A percentile compares a stretch with the other conserved stretches of the same genome.
Conservation (phyloP, 2,888 invertebrate species). For the Trissolcus japonicus region DNA sequence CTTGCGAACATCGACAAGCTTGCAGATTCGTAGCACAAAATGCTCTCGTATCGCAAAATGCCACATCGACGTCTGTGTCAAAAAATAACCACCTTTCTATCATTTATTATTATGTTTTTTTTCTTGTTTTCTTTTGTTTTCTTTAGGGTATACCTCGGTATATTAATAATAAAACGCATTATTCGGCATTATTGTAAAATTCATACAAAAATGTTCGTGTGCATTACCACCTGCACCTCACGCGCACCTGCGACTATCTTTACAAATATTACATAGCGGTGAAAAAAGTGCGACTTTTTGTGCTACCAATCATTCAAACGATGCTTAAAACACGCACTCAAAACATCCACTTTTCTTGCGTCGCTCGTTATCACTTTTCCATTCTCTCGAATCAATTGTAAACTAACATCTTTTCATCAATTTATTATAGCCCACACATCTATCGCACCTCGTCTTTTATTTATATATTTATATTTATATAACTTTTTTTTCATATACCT, state of each 20-base stretch:
- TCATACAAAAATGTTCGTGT: conserved; percentile 48
- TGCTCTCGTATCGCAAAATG: conserved; percentile 36
- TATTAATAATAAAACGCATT: conserved; percentile 39
- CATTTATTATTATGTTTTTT: conserved; percentile 11
- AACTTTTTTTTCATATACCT: conserved; percentile 46
- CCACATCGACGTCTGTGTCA: conserved; percentile 34
- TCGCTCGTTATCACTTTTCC: conserved; percentile 11
- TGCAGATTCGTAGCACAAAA: conserved; percentile 61
- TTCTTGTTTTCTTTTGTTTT: too few species aligned
- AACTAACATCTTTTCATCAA: conserved; percentile 61
- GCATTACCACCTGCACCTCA: conserved; percentile 28
- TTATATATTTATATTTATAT: conserved; percentile 35
- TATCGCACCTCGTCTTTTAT: conserved; percentile 59
- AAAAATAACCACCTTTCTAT: conserved; percentile 33
- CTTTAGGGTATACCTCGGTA: conserved; percentile 8
- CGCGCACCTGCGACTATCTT: conserved; percentile 34
- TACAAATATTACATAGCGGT: conserved; percentile 44
- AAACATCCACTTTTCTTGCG: conserved; percentile 8
- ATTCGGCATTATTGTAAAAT: conserved; percentile 41
- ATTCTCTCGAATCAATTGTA: conserved; percentile 60
- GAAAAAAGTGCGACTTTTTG: conserved; percentile 53
- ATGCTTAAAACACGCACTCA: conserved; percentile 26
- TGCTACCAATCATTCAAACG: conserved; percentile 58
- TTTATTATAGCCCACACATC: conserved; percentile 56
- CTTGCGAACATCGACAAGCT: conserved; percentile 59